Evolutionary conservation across 2,113 vertebrate genomes (phyloP).

Genomic region (Oxygymnocypris stewartii): DNA sequence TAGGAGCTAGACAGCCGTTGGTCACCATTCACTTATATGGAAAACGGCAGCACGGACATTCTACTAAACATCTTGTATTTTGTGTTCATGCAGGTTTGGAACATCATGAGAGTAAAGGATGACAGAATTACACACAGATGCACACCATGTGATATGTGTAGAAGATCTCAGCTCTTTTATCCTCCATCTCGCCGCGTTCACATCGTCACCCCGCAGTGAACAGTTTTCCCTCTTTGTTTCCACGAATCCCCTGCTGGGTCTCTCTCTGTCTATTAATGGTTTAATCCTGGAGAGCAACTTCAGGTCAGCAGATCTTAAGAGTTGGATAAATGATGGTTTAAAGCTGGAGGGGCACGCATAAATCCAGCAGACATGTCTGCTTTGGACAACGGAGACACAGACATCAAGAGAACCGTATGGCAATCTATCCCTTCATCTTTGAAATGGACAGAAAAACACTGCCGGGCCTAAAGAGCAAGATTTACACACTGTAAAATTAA

Average conservation of each 20-base stretch:
- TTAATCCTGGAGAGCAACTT: slow-evolving; percentile 67
- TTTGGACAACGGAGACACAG: slow-evolving; percentile 75
- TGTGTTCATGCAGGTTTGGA: neutral
- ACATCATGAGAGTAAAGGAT: neutral
- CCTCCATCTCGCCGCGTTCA: neutral
- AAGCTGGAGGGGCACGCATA: slow-evolving; percentile 76
- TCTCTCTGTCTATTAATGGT: slow-evolving; percentile 69
- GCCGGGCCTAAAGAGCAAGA: slow-evolving; percentile 72
- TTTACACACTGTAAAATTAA: slow-evolving; percentile 32
- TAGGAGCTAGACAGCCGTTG: neutral
- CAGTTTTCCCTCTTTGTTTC: slow-evolving; percentile 24
- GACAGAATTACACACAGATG: neutral
- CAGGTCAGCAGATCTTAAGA: slow-evolving; percentile 80
- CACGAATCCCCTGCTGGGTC: neutral
- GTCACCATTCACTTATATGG: neutral
- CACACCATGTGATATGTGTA: neutral
- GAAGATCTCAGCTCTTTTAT: neutral
- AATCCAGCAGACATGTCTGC: slow-evolving; percentile 80
- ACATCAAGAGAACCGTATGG: slow-evolving; percentile 56
- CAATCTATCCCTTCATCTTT: slow-evolving; percentile 86
- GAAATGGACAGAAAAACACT: slow-evolving; percentile 84
- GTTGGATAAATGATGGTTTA: slow-evolving; percentile 83
- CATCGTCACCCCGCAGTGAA: slow-evolving; percentile 9
- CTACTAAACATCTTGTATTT: neutral
- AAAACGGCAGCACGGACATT: neutral